Base-by-base conservation (phyloP, 2,888 invertebrate genomes). In the Pristionchus entomophagus region DNA sequence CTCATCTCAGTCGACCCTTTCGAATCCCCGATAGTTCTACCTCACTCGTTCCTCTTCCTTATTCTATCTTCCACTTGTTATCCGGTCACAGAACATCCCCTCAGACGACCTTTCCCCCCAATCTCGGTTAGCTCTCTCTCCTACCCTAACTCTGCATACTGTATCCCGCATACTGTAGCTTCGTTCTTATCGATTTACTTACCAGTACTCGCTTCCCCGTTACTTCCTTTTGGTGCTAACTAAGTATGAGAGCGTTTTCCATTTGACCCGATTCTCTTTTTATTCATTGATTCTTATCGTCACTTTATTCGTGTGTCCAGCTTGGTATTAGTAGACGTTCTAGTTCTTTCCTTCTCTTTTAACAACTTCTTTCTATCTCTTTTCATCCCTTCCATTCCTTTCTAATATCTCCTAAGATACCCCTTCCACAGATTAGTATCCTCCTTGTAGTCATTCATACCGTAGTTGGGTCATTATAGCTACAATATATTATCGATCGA, bases 401-500 rank as follows among this genome's bases (percentile, higher is more conserved):
- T 22, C 41, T 73, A 41, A 73, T 73, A 73, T n/a, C 73, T 73
- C 73, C 73, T 41, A 45, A 73, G 73, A 73, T 26, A n/a, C 38
- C n/a, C 26, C 29, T 19, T 26, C 73, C 73, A 73, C 41, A 73
- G 73, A 73, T 41, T 73, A 73, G 73, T 35, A 73, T 41, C 51
- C 14, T 41, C 29, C 29, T 65, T 29, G 65, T 65, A 65, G 14
- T 32, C 65, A 29, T 65, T 65, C 35, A 35, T 29, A 29, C 65
- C 19, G 41, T 73, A 73, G 73, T 73, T 73, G 73, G 73, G 73
- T 73, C 56, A 73, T 73, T 73, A 73, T 73, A 73, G 73, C 73
- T 73, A 73, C n/a, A 35, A 4, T 35, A 65, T 45, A 45, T 45
- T 41, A 73, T 41, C 32, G 65, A 65, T 65, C 17, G 14, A n/a